Evolutionary conservation across 92 coral and sea anemone species (phyloP).

Genomic region (Bergia puertoricense): DNA sequence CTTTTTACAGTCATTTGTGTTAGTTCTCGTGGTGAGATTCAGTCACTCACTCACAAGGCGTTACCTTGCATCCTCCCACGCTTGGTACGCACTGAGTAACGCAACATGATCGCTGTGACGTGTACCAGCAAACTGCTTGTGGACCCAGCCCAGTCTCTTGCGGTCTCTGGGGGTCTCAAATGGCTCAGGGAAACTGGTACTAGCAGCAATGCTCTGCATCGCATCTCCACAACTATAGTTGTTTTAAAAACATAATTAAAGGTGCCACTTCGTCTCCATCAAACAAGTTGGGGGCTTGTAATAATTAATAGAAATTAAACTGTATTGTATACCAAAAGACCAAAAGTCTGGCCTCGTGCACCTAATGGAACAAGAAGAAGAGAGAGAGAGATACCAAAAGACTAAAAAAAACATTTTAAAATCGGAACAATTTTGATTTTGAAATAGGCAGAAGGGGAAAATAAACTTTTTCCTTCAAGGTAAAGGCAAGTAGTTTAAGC

Average conservation of each 20-base stretch:
- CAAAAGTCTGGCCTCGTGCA: neutral
- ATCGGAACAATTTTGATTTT: no score
- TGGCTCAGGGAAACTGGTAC: conserved; percentile 99
- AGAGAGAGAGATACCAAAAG: no score
- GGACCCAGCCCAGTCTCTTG: conserved; percentile 99
- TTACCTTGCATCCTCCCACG: conserved; percentile 99
- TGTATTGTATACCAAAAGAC: neutral
- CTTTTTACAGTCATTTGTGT: no score
- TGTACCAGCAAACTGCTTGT: conserved; percentile 97
- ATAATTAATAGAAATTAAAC: no score
- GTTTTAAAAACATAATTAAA: neutral
- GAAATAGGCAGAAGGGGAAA: no score
- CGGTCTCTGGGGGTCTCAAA: conserved; percentile 98
- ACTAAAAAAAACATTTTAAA: no score
- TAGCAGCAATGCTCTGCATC: conserved; percentile 91
- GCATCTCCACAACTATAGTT: conserved; percentile 91
- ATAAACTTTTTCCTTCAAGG: no score
- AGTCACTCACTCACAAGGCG: neutral
- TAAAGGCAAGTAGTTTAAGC: no score
- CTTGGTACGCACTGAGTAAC: conserved; percentile 92
- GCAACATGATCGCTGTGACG: conserved; percentile 99
- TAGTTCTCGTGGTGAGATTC: no score
- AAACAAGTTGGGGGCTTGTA: neutral
- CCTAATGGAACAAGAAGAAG: no score
- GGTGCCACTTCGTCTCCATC: neutral